A percentile compares a stretch with the other conserved stretches of the same genome.
phyloP scores from a whole-genome alignment of 2,797 vertebrate genomes.

The Parauchenoglanis punctatus region DNA sequence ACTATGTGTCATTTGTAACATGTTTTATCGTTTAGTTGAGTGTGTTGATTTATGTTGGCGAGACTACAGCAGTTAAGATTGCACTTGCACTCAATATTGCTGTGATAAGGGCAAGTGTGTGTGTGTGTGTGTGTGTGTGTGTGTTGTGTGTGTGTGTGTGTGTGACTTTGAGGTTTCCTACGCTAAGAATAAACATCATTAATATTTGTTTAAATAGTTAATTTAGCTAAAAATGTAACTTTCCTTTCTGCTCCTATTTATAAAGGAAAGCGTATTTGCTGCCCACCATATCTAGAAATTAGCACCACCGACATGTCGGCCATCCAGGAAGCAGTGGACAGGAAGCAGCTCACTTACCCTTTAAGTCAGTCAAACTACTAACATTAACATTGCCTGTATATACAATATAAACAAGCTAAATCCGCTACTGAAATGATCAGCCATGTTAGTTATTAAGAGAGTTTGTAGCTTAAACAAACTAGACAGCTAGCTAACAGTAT shows the following conservation, averaged over 20 bases:
- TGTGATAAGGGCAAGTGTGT: too few species aligned
- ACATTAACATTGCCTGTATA: not conserved
- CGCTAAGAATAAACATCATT: not conserved
- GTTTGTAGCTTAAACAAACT: not conserved
- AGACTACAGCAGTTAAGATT: too few species aligned
- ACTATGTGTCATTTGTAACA: too few species aligned
- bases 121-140: too few species aligned
- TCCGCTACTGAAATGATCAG: not conserved
- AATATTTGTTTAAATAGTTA: not conserved
- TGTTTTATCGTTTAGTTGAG: not conserved
- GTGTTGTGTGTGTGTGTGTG: too few species aligned
- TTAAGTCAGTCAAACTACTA: conserved; percentile 67
- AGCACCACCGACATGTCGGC: conserved; percentile 59
- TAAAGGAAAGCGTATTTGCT: conserved; percentile 70
- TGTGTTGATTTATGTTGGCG: not conserved
- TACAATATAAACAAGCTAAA: not conserved
- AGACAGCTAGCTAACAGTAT: not conserved
- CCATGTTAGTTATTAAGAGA: not conserved
- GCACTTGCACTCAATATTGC: too few species aligned
- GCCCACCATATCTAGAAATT: conserved; percentile 75
- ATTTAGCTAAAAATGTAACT: not conserved
- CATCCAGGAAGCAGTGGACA: conserved; percentile 58
- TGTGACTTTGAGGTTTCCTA: too few species aligned
- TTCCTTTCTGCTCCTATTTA: not conserved
- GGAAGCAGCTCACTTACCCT: conserved; percentile 68